A percentile compares a stretch with the other conserved stretches of the same genome.
These are phyloP conservation scores for Micropoecilia bifurca DNA, from an alignment of 2,797 vertebrate species.

Conservation along the genomic window DNA sequence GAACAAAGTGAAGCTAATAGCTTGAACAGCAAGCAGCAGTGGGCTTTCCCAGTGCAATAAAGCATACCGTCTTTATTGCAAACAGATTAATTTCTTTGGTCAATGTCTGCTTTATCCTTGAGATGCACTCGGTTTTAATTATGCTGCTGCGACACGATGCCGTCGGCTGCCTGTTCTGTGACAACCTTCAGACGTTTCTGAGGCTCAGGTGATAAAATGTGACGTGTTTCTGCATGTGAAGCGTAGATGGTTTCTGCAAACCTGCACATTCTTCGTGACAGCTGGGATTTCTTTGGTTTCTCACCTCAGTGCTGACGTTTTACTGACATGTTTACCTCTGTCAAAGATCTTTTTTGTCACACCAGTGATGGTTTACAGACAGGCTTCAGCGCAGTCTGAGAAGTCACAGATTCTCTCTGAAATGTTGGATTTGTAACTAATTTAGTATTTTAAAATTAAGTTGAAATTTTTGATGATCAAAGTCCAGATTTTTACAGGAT, in stretches of 20 bases:
- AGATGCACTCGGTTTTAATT: constrained; percentile 59
- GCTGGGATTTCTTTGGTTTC: constrained; percentile 28
- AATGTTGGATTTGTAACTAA: constrained; percentile 15
- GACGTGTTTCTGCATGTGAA: not conserved
- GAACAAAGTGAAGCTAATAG: constrained; percentile 62
- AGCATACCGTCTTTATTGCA: constrained; percentile 54
- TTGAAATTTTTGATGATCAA: not conserved
- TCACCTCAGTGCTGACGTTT: constrained; percentile 31
- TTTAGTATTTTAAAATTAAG: not conserved
- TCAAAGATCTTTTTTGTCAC: constrained; percentile 40
- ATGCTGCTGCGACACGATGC: constrained; percentile 26
- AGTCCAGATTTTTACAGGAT: not conserved
- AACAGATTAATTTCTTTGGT: constrained; percentile 61
- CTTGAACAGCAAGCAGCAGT: constrained; percentile 49
- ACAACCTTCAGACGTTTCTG: constrained; percentile 33
- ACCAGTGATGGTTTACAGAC: constrained; percentile 46
- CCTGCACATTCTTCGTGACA: constrained; percentile 19
- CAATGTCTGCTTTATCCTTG: constrained; percentile 57
- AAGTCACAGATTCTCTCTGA: constrained; percentile 23
- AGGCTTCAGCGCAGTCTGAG: constrained; percentile 31
- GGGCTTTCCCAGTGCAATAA: constrained; percentile 51
- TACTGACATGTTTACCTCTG: constrained; percentile 68
- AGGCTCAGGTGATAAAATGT: constrained; percentile 38
- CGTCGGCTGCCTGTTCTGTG: constrained; percentile 28
- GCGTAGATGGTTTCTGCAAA: constrained; percentile 24